Evolutionary conservation across 2,113 vertebrate species (phyloP).

Genomic region (Hyperoodon ampullatus): DNA sequence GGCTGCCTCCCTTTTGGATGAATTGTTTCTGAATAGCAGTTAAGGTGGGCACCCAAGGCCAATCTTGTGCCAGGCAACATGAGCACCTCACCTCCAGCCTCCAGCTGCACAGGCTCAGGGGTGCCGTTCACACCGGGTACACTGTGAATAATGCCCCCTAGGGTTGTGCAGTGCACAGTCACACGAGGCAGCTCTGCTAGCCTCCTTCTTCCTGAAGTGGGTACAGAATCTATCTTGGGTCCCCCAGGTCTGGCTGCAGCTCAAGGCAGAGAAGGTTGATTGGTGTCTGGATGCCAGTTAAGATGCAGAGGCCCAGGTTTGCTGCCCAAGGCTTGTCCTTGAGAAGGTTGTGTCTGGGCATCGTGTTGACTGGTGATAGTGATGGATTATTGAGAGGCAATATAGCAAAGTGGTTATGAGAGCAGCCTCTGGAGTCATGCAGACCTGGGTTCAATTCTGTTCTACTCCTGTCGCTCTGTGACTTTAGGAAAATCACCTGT

Average conservation of each 20-base stretch:
- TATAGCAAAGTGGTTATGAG: neutral
- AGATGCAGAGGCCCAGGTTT: neutral
- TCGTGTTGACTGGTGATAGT: neutral
- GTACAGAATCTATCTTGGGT: neutral
- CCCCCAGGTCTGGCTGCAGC: neutral
- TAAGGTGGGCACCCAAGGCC: neutral
- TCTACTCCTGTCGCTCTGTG: neutral
- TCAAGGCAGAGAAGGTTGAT: neutral
- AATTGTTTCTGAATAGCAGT: neutral
- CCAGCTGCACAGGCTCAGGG: neutral
- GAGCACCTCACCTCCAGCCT: neutral
- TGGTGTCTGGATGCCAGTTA: neutral
- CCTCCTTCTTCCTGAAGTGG: neutral
- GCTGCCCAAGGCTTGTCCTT: neutral
- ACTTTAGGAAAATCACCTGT: neutral
- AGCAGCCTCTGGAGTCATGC: neutral
- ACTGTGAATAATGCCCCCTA: neutral
- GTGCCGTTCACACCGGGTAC: neutral
- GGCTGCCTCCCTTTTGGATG: neutral
- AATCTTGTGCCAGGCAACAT: neutral
- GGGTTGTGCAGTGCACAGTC: neutral
- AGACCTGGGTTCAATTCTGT: neutral
- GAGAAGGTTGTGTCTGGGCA: neutral
- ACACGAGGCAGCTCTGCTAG: neutral
- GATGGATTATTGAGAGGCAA: neutral